Evolutionary conservation across 2,113 vertebrate genomes (phyloP).

Genomic region (Petrocephalus microphthalmus): DNA sequence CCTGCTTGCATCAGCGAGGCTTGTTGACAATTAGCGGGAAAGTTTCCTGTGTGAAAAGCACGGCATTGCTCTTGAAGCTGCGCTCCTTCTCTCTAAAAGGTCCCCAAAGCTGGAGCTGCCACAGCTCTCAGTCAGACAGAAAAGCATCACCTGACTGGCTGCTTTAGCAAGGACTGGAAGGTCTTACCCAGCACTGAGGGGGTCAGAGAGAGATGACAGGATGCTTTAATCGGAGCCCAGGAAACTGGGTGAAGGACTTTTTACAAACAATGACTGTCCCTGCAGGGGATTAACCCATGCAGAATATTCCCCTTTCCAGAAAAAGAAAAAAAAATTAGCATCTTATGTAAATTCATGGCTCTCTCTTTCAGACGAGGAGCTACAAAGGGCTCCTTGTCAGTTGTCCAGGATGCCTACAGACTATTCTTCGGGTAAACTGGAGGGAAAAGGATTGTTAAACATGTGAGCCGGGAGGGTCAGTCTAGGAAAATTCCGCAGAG

Average conservation of each 20-base stretch:
- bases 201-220: neutral
- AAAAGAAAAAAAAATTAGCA: constrained; percentile 10
- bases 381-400: constrained; percentile 7
- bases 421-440: neutral
- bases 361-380: neutral
- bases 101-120: neutral
- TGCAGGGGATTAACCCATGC: constrained; percentile 13
- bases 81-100: neutral
- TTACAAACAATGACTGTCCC: constrained; percentile 1
- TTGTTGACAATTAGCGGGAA: neutral
- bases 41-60: neutral
- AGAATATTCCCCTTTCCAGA: neutral
- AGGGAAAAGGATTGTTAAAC: neutral
- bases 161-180: neutral
- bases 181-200: neutral
- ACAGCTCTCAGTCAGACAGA: neutral
- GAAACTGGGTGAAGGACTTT: neutral
- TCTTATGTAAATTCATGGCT: constrained; percentile 2
- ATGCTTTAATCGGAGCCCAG: constrained; percentile 8
- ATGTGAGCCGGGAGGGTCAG: neutral
- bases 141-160: neutral
- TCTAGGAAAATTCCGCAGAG: neutral
- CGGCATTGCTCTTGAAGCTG: neutral
- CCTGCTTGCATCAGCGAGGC: neutral
- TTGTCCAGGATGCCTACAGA: neutral